Evolutionary conservation across 2,113 vertebrate species (phyloP).

Genomic region (Spea bombifrons): DNA sequence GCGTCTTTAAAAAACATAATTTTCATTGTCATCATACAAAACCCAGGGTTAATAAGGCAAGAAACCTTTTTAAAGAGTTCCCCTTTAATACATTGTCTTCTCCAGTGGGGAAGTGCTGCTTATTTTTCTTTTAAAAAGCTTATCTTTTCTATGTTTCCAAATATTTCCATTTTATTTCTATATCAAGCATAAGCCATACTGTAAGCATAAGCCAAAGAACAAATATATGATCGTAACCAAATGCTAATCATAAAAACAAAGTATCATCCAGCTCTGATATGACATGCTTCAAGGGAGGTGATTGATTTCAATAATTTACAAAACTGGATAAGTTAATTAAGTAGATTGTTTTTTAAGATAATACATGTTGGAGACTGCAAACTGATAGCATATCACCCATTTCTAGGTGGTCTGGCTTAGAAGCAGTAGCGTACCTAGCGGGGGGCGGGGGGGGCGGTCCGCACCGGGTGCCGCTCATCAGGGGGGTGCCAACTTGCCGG

Average conservation of each 20-base stretch:
- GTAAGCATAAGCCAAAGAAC: conserved; percentile 47
- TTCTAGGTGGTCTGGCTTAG: conserved; percentile 50
- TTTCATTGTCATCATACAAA: too few relatives aligned
- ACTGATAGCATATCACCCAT: neutral
- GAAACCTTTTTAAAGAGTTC: too few relatives aligned
- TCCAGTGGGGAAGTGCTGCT: too few relatives aligned
- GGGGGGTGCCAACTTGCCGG: too few relatives aligned
- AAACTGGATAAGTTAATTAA: conserved; percentile 52
- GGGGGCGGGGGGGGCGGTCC: too few relatives aligned
- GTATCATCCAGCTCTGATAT: conserved; percentile 35
- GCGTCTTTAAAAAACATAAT: too few relatives aligned
- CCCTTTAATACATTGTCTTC: too few relatives aligned
- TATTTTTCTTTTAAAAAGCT: neutral
- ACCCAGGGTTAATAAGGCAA: too few relatives aligned
- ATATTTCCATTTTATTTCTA: neutral
- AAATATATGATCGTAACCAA: conserved; percentile 55
- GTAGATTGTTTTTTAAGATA: conserved; percentile 45
- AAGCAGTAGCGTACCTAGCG: too few relatives aligned
- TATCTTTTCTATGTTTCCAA: neutral
- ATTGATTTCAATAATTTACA: conserved; percentile 35
- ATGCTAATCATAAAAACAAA: conserved; percentile 50
- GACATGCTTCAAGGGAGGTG: conserved; percentile 50
- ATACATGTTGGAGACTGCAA: neutral
- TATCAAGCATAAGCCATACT: neutral
- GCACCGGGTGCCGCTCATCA: too few relatives aligned